Conservation (phyloP, 1,140 invertebrate species). For the Psilanteris sp. region DNA sequence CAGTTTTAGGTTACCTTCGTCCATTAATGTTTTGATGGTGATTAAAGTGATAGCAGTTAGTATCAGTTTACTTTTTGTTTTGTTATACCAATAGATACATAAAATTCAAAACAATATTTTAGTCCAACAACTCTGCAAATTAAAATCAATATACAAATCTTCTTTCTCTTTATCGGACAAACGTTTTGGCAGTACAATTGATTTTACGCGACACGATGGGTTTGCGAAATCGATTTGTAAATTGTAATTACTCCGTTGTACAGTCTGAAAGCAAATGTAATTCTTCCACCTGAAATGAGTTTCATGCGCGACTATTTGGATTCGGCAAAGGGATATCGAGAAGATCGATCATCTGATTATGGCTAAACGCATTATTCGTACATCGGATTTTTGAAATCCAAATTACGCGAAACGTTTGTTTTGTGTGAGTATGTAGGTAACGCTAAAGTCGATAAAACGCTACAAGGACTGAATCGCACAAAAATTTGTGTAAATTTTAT, state of each 20-base stretch:
- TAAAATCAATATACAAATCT: slow-evolving; percentile 54
- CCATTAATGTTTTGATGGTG: too few species aligned
- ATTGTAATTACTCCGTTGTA: slow-evolving; percentile 60
- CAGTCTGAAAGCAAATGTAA: slow-evolving; percentile 62
- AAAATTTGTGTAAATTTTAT: too few species aligned
- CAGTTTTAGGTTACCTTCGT: too few species aligned
- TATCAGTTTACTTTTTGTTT: too few species aligned
- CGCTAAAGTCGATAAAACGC: slow-evolving; percentile 11
- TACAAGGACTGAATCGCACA: too few species aligned
- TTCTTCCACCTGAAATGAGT: slow-evolving; percentile 57
- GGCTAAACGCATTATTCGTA: slow-evolving; percentile 17
- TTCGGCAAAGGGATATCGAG: slow-evolving; percentile 32
- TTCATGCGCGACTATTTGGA: slow-evolving; percentile 36
- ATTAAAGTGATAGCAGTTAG: too few species aligned
- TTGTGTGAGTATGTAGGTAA: slow-evolving; percentile 1
- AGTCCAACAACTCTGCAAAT: slow-evolving; percentile 38
- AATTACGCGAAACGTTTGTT: slow-evolving; percentile 21
- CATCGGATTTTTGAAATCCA: slow-evolving; percentile 25
- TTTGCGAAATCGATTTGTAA: slow-evolving; percentile 60
- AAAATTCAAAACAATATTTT: slow-evolving; percentile 36
- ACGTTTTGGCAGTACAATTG: slow-evolving; percentile 52
- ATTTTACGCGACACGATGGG: slow-evolving; percentile 53
- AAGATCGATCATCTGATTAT: slow-evolving; percentile 52
- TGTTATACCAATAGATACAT: slow-evolving; percentile 7
- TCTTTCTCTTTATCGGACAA: slow-evolving; percentile 53